Percentiles rank a stretch among this genome's conserved stretches.
These are phyloP conservation scores for Acanthopleura granulata DNA, from an alignment of 2,888 invertebrate species.

Conservation along the genomic window DNA sequence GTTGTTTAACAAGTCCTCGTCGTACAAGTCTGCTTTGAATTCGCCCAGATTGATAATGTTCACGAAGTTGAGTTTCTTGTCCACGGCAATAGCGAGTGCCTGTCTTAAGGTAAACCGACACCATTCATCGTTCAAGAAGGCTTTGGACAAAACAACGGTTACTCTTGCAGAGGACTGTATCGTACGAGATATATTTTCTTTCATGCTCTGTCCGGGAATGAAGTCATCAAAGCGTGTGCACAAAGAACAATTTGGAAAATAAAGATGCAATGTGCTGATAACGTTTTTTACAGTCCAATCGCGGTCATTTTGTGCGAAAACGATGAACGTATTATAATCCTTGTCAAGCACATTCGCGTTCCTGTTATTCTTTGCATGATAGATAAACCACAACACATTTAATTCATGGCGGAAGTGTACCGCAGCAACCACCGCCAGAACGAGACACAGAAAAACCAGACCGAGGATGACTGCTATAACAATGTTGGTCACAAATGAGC, in stretches of 20 bases:
- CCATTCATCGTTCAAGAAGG: neutral
- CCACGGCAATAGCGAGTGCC: neutral
- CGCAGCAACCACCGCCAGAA: neutral
- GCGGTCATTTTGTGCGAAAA: neutral
- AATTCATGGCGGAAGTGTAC: neutral
- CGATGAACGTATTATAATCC: neutral
- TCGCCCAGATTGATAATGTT: neutral
- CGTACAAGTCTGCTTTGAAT: neutral
- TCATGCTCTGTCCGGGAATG: neutral
- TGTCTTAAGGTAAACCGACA: neutral
- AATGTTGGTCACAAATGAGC: neutral
- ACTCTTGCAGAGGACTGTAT: neutral
- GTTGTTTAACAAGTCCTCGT: neutral
- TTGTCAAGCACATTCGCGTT: neutral
- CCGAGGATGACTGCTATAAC: neutral
- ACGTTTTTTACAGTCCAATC: neutral
- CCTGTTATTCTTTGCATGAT: neutral
- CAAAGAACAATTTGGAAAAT: neutral
- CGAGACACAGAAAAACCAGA: neutral
- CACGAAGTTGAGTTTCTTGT: constrained; percentile 7
- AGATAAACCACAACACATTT: neutral
- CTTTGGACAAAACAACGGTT: neutral
- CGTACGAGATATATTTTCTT: neutral
- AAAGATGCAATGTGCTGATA: neutral
- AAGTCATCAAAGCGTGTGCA: neutral